Base-by-base conservation (phyloP, 2,888 invertebrate genomes). In the Metellina segmentata region DNA sequence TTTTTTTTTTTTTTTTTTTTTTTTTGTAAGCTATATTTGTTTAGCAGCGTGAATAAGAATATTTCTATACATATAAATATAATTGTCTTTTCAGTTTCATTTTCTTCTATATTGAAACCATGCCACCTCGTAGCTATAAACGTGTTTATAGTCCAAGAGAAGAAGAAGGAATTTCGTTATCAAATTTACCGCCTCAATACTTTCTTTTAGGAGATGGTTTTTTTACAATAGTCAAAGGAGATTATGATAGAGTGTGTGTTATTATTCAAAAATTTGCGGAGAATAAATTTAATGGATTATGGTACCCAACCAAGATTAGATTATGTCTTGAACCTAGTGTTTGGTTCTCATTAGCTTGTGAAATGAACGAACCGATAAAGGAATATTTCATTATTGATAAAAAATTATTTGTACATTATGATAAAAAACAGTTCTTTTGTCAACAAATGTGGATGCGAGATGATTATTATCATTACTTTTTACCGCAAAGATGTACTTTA, bases 141-240 rank as follows among this genome's bases (percentile, higher is more conserved):
- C 9, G 0, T 1, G 34, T 11, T 74, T 74, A 19, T 5, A 74
- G 19, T 0, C 19, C 20, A 19, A n/a, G 2, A 1, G 9, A 20
- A 2, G 20, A 4, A 19, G 6, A 6, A 16, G 75, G 75, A 5
- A 49, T 75, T n/a, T 16, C 48, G 13, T 8, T 75, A 16, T 16
- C 0, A 0, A 78, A 78, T 52, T 53, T 69, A 71, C 71, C 81
- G 49, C 34, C 16, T 1, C 8, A 49, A 49, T n/a, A 48, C 70
- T 81, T 49, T 81, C 70, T 19, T 81, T 71, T 81, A 70, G 49
- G 70, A 16, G n/a, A 81, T 48, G 20, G 71, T 70, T n/a, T 81
- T 1, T 81, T 81, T 71, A 70, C 19, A 16, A 1, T 49, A 6
- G 19, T 81, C 4, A 16, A n/a, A 8, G n/a, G n/a, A n/a, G n/a